phyloP scores from a whole-genome alignment of 1,140 invertebrate species.

The Scylla paramamosain region DNA sequence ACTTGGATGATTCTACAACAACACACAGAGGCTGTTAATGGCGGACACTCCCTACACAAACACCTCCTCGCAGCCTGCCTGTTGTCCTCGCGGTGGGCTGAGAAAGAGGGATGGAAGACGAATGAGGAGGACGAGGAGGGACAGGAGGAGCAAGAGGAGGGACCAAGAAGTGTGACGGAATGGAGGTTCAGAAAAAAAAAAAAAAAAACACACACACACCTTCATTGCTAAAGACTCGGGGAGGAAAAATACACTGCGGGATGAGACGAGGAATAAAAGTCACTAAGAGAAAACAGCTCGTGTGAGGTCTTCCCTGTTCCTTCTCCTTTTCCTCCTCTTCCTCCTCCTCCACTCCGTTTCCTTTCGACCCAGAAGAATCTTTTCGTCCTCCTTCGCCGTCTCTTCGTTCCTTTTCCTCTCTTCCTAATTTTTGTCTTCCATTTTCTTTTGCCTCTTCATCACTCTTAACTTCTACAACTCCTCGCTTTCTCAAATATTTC shows the following conservation, averaged over 20 bases:
- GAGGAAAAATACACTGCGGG: not conserved
- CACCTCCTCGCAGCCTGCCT: not conserved
- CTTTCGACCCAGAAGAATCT: too few relatives aligned
- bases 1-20: constrained; percentile 22
- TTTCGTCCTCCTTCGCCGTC: too few relatives aligned
- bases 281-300: not conserved
- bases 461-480: not conserved
- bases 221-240: not conserved
- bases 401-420: not conserved
- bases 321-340: not conserved
- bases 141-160: too few relatives aligned
- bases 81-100: not conserved
- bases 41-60: not conserved
- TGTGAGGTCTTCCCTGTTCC: constrained; percentile 7
- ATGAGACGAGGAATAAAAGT: not conserved
- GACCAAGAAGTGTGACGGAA: too few relatives aligned
- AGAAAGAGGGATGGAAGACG: not conserved
- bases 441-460: not conserved
- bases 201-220: too few relatives aligned
- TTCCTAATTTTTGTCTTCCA: not conserved
- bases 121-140: too few relatives aligned
- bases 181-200: too few relatives aligned
- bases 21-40: not conserved
- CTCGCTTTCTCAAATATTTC: not conserved
- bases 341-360: not conserved